phyloP scores from a whole-genome alignment of 2,888 invertebrate genomes.

The Willowsia nigromaculata region DNA sequence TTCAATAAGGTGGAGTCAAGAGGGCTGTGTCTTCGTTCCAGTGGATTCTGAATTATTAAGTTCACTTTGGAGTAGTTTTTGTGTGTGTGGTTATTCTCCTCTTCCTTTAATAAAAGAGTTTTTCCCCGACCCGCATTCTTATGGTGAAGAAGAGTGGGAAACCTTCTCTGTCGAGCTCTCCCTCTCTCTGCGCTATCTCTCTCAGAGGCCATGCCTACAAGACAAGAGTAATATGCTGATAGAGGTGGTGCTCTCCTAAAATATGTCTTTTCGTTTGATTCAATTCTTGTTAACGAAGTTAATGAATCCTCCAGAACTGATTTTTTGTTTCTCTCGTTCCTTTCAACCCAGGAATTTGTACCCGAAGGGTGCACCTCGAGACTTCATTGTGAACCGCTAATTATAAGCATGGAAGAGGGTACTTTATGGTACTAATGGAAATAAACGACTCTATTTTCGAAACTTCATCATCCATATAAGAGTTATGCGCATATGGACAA shows the following conservation, averaged over 20 bases:
- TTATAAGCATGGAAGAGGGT: constrained; percentile 50
- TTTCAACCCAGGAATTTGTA: constrained; percentile 59
- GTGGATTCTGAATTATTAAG: constrained; percentile 65
- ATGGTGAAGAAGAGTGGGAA: constrained; percentile 11
- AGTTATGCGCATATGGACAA: neutral
- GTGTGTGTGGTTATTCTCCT: neutral
- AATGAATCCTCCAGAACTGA: constrained; percentile 67
- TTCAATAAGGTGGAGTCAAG: constrained; percentile 73
- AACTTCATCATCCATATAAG: neutral
- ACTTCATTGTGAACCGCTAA: constrained; percentile 50
- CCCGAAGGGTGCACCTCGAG: constrained; percentile 64
- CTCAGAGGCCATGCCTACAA: neutral
- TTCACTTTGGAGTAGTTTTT: constrained; percentile 31
- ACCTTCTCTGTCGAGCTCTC: too few relatives aligned
- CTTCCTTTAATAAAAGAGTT: neutral
- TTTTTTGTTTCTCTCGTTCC: constrained; percentile 57
- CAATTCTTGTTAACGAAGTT: constrained; percentile 69
- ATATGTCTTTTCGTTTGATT: constrained; percentile 69
- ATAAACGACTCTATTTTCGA: constrained; percentile 57
- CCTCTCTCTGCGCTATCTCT: too few relatives aligned
- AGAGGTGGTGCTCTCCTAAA: constrained; percentile 38
- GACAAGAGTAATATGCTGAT: constrained; percentile 8
- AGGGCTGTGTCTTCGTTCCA: constrained; percentile 71
- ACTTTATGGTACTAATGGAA: constrained; percentile 60
- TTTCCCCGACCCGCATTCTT: constrained; percentile 34